These are phyloP conservation scores for Todus mexicanus DNA, from an alignment of 2,797 vertebrate species.

Conservation along the genomic window DNA sequence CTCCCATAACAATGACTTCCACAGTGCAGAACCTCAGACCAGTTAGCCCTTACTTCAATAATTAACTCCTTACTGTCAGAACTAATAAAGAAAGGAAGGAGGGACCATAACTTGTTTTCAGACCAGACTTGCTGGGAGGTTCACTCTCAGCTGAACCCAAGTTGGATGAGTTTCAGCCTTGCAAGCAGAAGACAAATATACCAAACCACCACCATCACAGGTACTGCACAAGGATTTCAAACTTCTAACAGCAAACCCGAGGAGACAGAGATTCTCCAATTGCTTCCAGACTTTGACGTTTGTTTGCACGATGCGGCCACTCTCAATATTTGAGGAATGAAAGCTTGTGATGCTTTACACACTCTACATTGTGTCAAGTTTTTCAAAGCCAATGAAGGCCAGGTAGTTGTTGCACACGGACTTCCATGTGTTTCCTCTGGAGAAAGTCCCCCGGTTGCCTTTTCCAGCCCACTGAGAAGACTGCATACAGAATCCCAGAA, in stretches of 20 bases:
- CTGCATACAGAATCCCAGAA: no score
- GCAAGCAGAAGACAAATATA: not conserved
- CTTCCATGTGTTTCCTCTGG: not conserved
- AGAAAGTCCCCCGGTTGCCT: not conserved
- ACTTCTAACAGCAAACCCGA: not conserved
- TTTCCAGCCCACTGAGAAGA: not conserved
- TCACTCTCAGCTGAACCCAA: not conserved
- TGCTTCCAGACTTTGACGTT: not conserved
- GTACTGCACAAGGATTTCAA: not conserved
- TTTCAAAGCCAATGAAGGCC: no score
- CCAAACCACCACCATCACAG: not conserved
- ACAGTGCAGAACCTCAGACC: not conserved
- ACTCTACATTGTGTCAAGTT: accelerated
- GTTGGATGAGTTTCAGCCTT: not conserved
- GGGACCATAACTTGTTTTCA: not conserved
- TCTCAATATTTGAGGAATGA: not conserved
- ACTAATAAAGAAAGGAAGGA: not conserved
- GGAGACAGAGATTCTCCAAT: not conserved
- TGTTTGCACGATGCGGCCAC: not conserved
- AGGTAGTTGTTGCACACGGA: not conserved
- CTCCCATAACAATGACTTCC: accelerated
- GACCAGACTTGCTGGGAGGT: not conserved
- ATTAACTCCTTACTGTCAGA: not conserved
- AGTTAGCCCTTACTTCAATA: not conserved
- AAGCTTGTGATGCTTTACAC: not conserved